phyloP scores from a whole-genome alignment of 2,113 vertebrate genomes.

The Centropus bengalensis region DNA sequence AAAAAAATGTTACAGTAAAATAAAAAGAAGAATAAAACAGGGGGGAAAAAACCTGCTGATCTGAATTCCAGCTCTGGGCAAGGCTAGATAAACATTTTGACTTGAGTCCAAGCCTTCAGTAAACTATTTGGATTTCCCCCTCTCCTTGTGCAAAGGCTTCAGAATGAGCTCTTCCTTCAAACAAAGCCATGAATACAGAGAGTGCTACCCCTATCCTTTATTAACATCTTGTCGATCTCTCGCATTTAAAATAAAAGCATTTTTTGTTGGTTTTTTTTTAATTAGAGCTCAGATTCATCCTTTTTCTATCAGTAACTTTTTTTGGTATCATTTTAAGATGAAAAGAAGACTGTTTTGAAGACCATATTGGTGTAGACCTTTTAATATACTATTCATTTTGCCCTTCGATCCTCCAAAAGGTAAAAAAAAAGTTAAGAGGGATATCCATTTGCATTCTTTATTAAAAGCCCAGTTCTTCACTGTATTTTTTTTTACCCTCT shows the following conservation, averaged over 20 bases:
- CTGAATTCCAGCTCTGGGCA: conserved; percentile 54
- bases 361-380: not conserved
- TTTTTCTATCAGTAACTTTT: not conserved
- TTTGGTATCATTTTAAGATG: not conserved
- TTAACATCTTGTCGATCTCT: not conserved
- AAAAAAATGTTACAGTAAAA: not conserved
- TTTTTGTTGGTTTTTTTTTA: too few relatives aligned
- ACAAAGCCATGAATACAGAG: not conserved
- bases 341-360: not conserved
- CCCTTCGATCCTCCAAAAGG: not conserved
- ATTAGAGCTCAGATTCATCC: not conserved
- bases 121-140: conserved; percentile 10
- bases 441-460: not conserved
- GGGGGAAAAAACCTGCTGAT: not conserved
- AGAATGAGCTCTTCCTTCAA: not conserved
- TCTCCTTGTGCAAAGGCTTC: not conserved
- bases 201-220: not conserved
- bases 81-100: conserved; percentile 49
- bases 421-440: not conserved
- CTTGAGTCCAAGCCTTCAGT: conserved; percentile 20
- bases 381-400: not conserved
- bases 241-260: not conserved
- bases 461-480: not conserved
- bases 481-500: not conserved
- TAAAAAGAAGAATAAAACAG: not conserved